phyloP scores from a whole-genome alignment of 2,797 vertebrate species.

The Phoeniculus purpureus region DNA sequence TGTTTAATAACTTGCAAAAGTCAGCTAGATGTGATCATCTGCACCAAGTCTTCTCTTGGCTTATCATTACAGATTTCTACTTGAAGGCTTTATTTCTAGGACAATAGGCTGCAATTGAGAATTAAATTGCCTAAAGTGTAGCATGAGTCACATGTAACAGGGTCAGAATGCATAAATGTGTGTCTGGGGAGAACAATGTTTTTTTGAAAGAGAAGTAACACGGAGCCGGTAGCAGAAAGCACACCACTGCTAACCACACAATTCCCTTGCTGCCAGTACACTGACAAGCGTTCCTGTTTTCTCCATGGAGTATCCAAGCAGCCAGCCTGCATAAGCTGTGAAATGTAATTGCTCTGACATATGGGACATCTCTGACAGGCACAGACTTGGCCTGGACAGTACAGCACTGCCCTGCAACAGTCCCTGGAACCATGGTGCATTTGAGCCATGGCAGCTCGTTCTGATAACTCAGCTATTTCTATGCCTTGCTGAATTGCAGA shows the following conservation, averaged over 20 bases:
- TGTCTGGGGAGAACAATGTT: not conserved
- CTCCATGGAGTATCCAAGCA: not conserved
- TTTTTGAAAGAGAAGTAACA: constrained; percentile 7
- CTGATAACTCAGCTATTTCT: constrained; percentile 4
- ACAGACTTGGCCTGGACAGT: not conserved
- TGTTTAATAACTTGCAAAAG: not conserved
- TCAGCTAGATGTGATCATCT: constrained; percentile 1
- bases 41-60: not conserved
- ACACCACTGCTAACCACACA: not conserved
- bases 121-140: not conserved
- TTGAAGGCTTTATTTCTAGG: constrained; percentile 33
- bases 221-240: not conserved
- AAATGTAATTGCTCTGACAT: constrained; percentile 21
- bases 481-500: not conserved
- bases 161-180: not conserved
- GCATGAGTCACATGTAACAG: not conserved
- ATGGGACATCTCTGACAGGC: constrained; percentile 17
- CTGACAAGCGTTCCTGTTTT: not conserved
- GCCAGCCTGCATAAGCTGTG: constrained; percentile 1
- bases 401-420: not conserved
- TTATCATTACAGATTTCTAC: not conserved
- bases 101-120: constrained; percentile 9
- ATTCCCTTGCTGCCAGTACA: not conserved
- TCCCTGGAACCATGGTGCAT: not conserved
- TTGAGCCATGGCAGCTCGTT: not conserved